These are phyloP conservation scores for Bombus turneri DNA, from an alignment of 1,140 invertebrate species.

Conservation along the genomic window DNA sequence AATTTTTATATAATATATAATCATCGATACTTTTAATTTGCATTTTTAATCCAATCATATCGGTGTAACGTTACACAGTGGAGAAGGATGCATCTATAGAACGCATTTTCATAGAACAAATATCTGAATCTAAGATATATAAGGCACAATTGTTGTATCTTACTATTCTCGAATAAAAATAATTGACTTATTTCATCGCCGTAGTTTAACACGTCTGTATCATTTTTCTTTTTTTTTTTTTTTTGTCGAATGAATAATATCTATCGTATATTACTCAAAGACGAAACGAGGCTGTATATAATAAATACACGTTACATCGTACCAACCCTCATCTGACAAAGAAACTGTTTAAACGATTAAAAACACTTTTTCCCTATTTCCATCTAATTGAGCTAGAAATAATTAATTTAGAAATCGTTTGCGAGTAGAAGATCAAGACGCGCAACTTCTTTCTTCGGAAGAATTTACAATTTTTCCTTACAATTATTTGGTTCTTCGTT, in stretches of 20 bases:
- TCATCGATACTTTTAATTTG: constrained; percentile 73
- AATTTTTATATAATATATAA: constrained; percentile 72
- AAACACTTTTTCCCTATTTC: not conserved
- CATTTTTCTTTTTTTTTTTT: no score
- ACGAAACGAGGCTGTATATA: not conserved
- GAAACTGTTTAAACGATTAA: not conserved
- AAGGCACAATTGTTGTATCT: constrained; percentile 70
- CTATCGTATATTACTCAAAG: not conserved
- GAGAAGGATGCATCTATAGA: constrained; percentile 19
- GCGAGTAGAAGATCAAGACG: not conserved
- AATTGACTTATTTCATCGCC: constrained; percentile 55
- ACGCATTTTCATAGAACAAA: constrained; percentile 24
- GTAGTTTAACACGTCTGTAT: not conserved
- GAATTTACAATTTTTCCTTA: not conserved
- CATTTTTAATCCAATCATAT: constrained; percentile 71
- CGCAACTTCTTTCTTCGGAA: not conserved
- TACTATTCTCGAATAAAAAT: constrained; percentile 39
- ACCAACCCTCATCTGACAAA: not conserved
- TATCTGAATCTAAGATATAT: constrained; percentile 48
- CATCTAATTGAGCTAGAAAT: not conserved
- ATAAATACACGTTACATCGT: not conserved
- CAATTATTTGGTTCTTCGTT: not conserved
- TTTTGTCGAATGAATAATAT: not conserved
- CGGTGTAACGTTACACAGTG: constrained; percentile 59
- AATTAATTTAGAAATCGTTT: not conserved